These are phyloP conservation scores for Cyprinodon diabolis DNA, from an alignment of 2,797 vertebrate species.

Conservation along the genomic window DNA sequence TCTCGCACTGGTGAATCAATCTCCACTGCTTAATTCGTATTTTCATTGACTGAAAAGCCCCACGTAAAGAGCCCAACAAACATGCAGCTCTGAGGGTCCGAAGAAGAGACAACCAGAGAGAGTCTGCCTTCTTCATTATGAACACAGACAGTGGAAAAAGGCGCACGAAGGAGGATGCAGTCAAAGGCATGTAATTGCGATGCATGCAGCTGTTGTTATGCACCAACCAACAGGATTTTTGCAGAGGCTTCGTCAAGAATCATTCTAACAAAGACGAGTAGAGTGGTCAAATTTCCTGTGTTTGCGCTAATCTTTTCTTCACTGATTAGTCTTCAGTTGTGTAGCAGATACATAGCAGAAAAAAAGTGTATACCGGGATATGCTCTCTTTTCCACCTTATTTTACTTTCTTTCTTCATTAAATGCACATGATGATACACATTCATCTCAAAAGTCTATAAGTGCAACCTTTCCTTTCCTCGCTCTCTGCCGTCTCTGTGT, in stretches of 20 bases:
- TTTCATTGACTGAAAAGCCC: slow-evolving; percentile 11
- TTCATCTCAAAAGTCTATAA: slow-evolving; percentile 39
- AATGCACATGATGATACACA: slow-evolving; percentile 57
- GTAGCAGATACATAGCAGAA: slow-evolving; percentile 15
- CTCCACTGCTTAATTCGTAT: slow-evolving; percentile 14
- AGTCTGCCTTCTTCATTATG: slow-evolving; percentile 29
- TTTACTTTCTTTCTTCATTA: slow-evolving; percentile 51
- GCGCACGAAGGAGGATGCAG: slow-evolving; percentile 37
- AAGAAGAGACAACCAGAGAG: slow-evolving; percentile 14
- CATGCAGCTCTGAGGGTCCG: slow-evolving; percentile 26
- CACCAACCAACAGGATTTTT: slow-evolving; percentile 39
- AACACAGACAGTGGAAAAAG: slow-evolving; percentile 41
- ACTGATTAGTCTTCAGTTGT: slow-evolving; percentile 48
- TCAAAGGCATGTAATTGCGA: slow-evolving; percentile 68
- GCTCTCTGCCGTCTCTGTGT: slow-evolving; percentile 63
- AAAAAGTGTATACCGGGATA: slow-evolving; percentile 19
- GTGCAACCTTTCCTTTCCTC: slow-evolving; percentile 35
- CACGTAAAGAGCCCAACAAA: slow-evolving; percentile 22
- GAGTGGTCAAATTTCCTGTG: slow-evolving; percentile 37
- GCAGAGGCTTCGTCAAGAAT: slow-evolving; percentile 55
- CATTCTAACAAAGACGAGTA: slow-evolving; percentile 54
- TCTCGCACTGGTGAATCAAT: slow-evolving; percentile 9
- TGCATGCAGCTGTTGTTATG: slow-evolving; percentile 50
- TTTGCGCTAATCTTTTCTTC: slow-evolving; percentile 30
- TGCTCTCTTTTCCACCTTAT: slow-evolving; percentile 22